These are phyloP conservation scores for Myotis pilosus DNA, from an alignment of 2,797 vertebrate genomes.

Conservation along the genomic window DNA sequence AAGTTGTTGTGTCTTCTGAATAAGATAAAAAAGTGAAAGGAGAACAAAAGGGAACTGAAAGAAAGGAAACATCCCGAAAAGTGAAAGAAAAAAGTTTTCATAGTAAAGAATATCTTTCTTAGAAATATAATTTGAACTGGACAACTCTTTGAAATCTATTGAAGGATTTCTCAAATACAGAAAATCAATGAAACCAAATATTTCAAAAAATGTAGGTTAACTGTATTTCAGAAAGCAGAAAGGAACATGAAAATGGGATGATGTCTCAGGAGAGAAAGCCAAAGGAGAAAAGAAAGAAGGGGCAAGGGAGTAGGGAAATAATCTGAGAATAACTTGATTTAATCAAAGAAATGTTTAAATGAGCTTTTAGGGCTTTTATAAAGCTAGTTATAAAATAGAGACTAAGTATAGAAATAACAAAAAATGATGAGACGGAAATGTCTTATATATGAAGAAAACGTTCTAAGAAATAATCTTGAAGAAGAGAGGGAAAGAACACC, in stretches of 20 bases:
- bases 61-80: conserved; percentile 26
- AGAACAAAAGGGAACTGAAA: conserved; percentile 11
- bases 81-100: conserved; percentile 21
- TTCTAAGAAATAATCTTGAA: conserved; percentile 24
- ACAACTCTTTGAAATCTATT: neutral
- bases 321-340: conserved; percentile 46
- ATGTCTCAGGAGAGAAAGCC: neutral
- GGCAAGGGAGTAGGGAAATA: neutral
- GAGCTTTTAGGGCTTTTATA: conserved; percentile 5
- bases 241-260: conserved; percentile 7
- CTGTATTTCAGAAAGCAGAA: neutral
- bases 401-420: conserved; percentile 17
- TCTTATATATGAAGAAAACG: neutral
- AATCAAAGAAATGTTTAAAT: neutral
- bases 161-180: conserved; percentile 9
- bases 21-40: neutral
- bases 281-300: neutral
- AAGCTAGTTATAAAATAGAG: neutral
- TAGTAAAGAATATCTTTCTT: conserved; percentile 18
- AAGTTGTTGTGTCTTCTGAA: neutral
- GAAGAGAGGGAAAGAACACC: neutral
- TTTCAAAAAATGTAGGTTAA: conserved; percentile 9
- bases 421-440: conserved; percentile 9
- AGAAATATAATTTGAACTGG: neutral
- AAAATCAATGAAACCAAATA: conserved; percentile 35